These are phyloP conservation scores for Anas bernieri DNA, from an alignment of 2,797 vertebrate genomes.

Conservation along the genomic window DNA sequence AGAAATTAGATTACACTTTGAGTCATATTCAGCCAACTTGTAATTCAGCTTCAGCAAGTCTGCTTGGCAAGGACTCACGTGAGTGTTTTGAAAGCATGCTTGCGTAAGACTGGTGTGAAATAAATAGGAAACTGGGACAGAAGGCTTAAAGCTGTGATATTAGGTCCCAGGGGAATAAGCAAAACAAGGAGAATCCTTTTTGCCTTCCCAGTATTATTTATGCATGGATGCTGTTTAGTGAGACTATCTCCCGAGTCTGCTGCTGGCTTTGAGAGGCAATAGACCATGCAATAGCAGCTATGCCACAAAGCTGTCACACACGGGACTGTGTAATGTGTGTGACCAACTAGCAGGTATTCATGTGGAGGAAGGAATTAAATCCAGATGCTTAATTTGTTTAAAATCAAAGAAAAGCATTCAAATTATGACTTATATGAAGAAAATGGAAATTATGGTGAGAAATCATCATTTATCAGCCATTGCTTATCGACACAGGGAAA, in stretches of 20 bases:
- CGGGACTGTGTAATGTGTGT: not conserved
- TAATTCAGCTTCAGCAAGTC: not conserved
- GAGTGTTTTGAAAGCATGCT: not conserved
- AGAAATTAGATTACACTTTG: conserved; percentile 2
- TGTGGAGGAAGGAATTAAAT: not conserved
- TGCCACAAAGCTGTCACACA: not conserved
- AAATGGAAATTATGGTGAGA: not conserved
- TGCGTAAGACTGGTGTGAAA: not conserved
- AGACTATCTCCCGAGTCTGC: not conserved
- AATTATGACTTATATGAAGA: not conserved
- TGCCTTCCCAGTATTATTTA: not conserved
- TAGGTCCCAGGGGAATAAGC: not conserved
- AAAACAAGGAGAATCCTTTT: not conserved
- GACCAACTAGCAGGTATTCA: not conserved
- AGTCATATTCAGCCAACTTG: not conserved
- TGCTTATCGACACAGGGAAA: not conserved
- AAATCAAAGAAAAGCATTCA: not conserved
- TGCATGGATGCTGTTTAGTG: not conserved
- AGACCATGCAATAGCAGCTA: not conserved
- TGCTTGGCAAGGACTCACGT: not conserved
- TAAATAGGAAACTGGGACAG: conserved; percentile 9
- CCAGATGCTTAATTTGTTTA: not conserved
- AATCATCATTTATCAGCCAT: not conserved
- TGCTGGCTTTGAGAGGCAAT: not conserved
- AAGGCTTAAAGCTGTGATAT: not conserved